These are phyloP conservation scores for Xenus cinereus DNA, from an alignment of 2,113 vertebrate genomes.

Conservation along the genomic window DNA sequence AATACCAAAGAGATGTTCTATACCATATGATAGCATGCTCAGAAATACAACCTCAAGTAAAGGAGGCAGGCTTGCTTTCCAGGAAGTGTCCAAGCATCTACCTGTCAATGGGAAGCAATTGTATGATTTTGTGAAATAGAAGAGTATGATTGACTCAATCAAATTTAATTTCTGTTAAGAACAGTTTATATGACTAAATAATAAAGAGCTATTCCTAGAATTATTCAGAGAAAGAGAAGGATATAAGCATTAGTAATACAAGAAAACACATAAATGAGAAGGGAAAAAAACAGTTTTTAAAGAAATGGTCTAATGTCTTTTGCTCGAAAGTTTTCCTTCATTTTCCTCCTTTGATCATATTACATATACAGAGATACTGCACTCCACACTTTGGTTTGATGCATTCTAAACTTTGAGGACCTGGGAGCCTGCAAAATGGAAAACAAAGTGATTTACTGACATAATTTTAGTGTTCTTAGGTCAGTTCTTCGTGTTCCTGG, in stretches of 20 bases:
- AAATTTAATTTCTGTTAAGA: background rate
- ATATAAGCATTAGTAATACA: background rate
- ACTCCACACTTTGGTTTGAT: background rate
- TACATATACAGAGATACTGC: background rate
- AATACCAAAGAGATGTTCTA: background rate
- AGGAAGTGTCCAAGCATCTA: background rate
- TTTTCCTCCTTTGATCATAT: background rate
- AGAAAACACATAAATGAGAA: background rate
- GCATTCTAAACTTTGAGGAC: background rate
- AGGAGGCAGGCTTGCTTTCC: background rate
- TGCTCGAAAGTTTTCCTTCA: background rate
- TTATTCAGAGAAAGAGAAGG: background rate
- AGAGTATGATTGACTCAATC: background rate
- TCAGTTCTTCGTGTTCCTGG: slow-evolving; percentile 60
- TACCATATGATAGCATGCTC: background rate
- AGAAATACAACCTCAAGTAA: background rate
- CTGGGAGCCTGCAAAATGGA: slow-evolving; percentile 8
- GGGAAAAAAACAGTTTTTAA: background rate
- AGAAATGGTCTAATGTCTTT: background rate
- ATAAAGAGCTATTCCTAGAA: background rate
- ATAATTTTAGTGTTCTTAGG: background rate
- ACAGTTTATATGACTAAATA: background rate
- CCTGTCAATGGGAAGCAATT: background rate
- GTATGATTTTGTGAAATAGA: background rate
- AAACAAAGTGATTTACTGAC: slow-evolving; percentile 23